Conservation (phyloP, 2,113 vertebrate species). For the Benthochromis sp. region DNA sequence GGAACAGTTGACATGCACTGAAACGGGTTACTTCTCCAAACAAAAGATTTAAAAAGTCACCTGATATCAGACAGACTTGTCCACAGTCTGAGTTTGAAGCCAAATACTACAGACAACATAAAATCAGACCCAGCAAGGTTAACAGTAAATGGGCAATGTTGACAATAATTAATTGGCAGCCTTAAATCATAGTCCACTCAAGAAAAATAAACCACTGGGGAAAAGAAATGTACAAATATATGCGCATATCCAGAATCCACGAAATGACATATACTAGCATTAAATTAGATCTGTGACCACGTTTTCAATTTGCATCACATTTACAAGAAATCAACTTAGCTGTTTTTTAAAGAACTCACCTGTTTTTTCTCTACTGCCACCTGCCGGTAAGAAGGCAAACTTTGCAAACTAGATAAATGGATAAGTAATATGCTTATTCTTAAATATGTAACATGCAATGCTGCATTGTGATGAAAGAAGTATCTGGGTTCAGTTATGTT, state of each 20-base stretch:
- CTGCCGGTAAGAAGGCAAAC: not conserved
- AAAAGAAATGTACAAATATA: not conserved
- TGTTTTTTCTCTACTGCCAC: not conserved
- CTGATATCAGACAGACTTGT: not conserved
- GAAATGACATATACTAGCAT: not conserved
- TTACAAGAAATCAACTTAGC: not conserved
- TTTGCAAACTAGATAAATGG: not conserved
- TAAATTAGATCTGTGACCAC: not conserved
- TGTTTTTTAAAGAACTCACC: not conserved
- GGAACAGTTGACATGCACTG: not conserved
- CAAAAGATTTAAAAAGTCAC: not conserved
- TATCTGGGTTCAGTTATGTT: not conserved
- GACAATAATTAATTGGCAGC: not conserved
- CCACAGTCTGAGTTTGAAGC: not conserved
- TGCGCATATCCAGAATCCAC: not conserved
- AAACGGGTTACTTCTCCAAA: not conserved
- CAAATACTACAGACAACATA: not conserved
- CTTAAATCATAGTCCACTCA: not conserved
- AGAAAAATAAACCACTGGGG: not conserved
- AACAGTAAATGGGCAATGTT: not conserved
- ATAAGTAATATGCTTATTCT: not conserved
- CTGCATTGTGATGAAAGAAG: not conserved
- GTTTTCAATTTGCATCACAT: not conserved
- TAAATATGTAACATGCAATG: not conserved
- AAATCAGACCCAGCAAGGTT: not conserved